Conservation (phyloP, 1,140 invertebrate genomes). For the Drosophila arawakana region DNA sequence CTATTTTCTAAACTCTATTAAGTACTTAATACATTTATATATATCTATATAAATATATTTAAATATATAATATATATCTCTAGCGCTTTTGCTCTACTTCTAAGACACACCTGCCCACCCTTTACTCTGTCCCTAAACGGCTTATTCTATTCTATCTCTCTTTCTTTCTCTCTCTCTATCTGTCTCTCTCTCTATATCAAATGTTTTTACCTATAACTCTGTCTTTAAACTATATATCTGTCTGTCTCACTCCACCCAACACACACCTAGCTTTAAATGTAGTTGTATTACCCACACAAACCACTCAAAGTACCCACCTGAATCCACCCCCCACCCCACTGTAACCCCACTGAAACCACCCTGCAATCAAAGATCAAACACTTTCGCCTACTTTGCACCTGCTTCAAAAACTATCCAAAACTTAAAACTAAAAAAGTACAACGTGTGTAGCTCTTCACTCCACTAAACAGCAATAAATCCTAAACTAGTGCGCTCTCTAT, state of each 20-base stretch:
- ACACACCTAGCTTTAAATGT: slow-evolving; percentile 70
- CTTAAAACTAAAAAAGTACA: slow-evolving; percentile 53
- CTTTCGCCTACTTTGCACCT: slow-evolving; percentile 71
- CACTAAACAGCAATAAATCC: slow-evolving; percentile 33
- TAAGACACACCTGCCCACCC: slow-evolving; percentile 52
- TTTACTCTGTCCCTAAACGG: slow-evolving; percentile 37
- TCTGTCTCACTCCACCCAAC: slow-evolving; percentile 36
- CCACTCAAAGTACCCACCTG: slow-evolving; percentile 24
- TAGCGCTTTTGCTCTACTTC: slow-evolving; percentile 78
- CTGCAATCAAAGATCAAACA: slow-evolving; percentile 26
- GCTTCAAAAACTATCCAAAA: slow-evolving; percentile 53
- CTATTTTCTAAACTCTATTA: slow-evolving; percentile 64
- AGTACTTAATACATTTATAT: slow-evolving; percentile 7
- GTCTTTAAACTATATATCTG: slow-evolving; percentile 44
- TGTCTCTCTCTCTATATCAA: slow-evolving; percentile 52
- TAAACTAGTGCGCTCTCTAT: slow-evolving; percentile 65
- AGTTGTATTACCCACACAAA: slow-evolving; percentile 46
- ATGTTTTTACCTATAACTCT: slow-evolving; percentile 56
- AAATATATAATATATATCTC: slow-evolving; percentile 31
- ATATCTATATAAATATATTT: slow-evolving; percentile 16
- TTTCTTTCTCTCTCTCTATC: slow-evolving; percentile 50
- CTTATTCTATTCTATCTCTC: slow-evolving; percentile 54
- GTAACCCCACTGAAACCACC: slow-evolving; percentile 4
- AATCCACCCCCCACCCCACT: slow-evolving; percentile 44
- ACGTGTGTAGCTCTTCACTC: slow-evolving; percentile 75